These are phyloP conservation scores for Thalassoma bifasciatum DNA, from an alignment of 2,113 vertebrate genomes.

Conservation along the genomic window DNA sequence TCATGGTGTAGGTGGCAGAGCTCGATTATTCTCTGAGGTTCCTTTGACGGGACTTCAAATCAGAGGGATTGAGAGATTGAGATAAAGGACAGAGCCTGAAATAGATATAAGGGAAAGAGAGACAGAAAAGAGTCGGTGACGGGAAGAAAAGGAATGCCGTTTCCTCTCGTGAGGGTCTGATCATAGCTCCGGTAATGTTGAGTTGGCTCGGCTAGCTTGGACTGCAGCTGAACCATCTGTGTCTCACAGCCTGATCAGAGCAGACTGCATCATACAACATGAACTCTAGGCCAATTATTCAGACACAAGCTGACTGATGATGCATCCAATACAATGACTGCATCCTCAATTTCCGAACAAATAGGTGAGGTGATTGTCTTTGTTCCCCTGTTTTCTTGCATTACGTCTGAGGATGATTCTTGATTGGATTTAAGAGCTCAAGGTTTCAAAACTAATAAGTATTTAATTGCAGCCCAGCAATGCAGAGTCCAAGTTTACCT, in stretches of 20 bases:
- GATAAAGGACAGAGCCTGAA: conserved; percentile 1
- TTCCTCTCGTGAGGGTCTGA: conserved; percentile 26
- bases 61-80: conserved; percentile 27
- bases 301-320: conserved; percentile 23
- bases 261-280: conserved; percentile 33
- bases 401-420: conserved; percentile 8
- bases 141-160: not conserved
- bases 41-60: conserved; percentile 32
- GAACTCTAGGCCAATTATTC: conserved; percentile 45
- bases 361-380: not conserved
- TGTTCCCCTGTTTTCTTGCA: conserved; percentile 7
- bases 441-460: conserved; percentile 11
- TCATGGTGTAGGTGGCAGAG: not conserved
- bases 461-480: conserved; percentile 13
- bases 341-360: conserved; percentile 6
- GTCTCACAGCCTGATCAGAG: conserved; percentile 61
- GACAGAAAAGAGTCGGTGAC: not conserved
- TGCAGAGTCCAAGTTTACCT: not conserved
- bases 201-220: conserved; percentile 63
- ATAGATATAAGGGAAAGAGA: conserved; percentile 20
- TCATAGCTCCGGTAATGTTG: conserved; percentile 35
- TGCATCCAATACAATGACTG: conserved; percentile 12
- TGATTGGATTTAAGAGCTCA: not conserved
- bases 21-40: conserved; percentile 20
- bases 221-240: conserved; percentile 71